Percentiles rank a stretch among this genome's conserved stretches.
Conservation (phyloP, 2,797 vertebrate species). For the Microtus obscurus region DNA sequence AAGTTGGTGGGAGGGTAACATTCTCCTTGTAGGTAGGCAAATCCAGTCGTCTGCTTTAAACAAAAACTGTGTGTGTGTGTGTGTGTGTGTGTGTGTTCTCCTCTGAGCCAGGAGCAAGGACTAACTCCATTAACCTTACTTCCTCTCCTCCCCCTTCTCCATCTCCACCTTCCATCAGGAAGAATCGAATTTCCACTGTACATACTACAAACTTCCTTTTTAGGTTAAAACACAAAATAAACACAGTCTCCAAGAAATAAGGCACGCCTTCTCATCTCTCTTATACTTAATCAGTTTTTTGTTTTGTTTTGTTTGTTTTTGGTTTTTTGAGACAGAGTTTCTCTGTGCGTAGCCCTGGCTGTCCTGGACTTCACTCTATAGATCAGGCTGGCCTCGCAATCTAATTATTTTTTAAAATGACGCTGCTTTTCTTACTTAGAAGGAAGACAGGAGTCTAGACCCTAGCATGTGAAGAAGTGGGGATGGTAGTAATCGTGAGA, state of each 20-base stretch:
- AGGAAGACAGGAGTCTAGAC: not conserved
- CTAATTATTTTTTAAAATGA: not conserved
- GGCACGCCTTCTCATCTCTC: not conserved
- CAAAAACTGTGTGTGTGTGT: not conserved
- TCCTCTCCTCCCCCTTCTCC: not conserved
- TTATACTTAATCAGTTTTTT: not conserved
- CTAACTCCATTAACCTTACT: not conserved
- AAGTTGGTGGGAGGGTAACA: not conserved
- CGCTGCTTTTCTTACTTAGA: not conserved
- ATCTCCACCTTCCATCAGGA: not conserved
- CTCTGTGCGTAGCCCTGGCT: not conserved
- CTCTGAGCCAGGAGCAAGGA: not conserved
- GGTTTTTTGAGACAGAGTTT: not conserved
- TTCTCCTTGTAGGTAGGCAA: not conserved
- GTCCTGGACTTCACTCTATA: not conserved
- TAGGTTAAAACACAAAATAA: slow-evolving; percentile 61
- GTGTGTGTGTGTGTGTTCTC: not conserved
- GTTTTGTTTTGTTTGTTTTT: not conserved
- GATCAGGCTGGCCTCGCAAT: not conserved
- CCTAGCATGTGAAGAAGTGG: not conserved
- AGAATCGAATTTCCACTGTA: not conserved
- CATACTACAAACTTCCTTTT: slow-evolving; percentile 62
- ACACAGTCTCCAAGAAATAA: not conserved
- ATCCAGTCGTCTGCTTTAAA: not conserved
- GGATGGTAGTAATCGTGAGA: not conserved